Evolutionary conservation across 2,113 vertebrate species (phyloP).

Genomic region (Oryzias curvinotus): DNA sequence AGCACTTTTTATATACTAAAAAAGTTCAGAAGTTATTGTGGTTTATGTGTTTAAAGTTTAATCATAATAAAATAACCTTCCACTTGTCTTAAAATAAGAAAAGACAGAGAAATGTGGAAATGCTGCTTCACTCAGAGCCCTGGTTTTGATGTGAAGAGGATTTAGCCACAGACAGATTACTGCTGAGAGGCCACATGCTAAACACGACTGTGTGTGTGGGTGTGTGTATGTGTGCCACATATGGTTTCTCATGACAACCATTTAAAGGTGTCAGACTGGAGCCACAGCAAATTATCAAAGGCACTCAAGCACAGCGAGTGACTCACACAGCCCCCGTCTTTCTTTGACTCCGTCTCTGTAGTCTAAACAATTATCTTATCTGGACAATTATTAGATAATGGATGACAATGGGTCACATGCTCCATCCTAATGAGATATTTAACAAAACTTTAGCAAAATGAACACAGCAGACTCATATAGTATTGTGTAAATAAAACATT

Average conservation of each 20-base stretch:
- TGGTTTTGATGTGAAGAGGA: constrained; percentile 43
- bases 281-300: constrained; percentile 90
- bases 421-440: constrained; percentile 30
- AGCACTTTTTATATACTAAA: too few species aligned
- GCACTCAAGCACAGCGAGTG: constrained; percentile 17
- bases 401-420: constrained; percentile 82
- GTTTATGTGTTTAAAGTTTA: not conserved
- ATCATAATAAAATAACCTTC: not conserved
- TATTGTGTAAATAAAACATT: too few species aligned
- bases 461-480: not conserved
- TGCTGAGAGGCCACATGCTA: constrained; percentile 84
- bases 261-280: constrained; percentile 94
- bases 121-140: constrained; percentile 23
- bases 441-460: not conserved
- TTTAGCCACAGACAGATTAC: constrained; percentile 81
- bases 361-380: constrained; percentile 89
- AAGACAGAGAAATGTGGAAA: constrained; percentile 3
- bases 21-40: too few species aligned
- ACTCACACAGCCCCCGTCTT: constrained; percentile 12
- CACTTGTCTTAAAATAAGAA: not conserved
- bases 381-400: constrained; percentile 85
- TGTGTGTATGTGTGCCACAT: constrained; percentile 71
- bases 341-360: constrained; percentile 51
- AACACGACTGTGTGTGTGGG: constrained; percentile 54
- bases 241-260: constrained; percentile 88